Evolutionary conservation across 2,888 invertebrate species (phyloP), one percentile per base, ranked within the genome.

Genomic region (Philhelius pedissequus): DNA sequence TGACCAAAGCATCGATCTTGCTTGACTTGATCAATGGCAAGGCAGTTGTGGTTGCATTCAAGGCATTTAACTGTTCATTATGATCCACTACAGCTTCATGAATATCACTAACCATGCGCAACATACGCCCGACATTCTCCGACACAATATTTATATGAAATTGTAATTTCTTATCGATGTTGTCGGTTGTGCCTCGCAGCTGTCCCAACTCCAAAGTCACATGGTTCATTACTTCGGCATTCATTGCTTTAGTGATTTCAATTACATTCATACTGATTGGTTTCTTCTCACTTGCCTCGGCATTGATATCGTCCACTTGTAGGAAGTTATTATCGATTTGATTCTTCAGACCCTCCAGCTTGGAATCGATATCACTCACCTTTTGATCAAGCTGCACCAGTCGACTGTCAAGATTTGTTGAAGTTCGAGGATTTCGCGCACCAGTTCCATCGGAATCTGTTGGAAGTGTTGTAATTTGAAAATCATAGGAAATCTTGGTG

Each of bases 211-310:
- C 96, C 90, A 95, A 94, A n/a, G 95, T 95, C 30, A 96, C 94
- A 91, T 96, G 96, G 88, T 94, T 95, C 90, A 96, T 94, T 35
- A 96, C 95, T 92, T 96, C 96, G 25, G 95, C 93, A 90, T 95
- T 96, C 89, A 96, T 93, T n/a, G 96, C 94, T 91, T 96, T 96
- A 2, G 96, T 95, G 78, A 96, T 96, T 91, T 96, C 96, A 68
- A 96, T 93, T 13, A 96, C 95, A 89, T 96, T 96, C 93, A 96
- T 94, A 89, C 96, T 96, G 58, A 96, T 94, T 1, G 96, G 96
- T 89, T 96, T 96, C 92, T 96, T 96, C 91, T 97, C 97, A 88
- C 96, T 96, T 0, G 96, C 96, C 90, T 96, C 96, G 0, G 95
- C 96, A 88, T 96, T 96, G 82, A 96, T 95, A 88, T 97, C 97